Evolutionary conservation across 2,113 vertebrate genomes (phyloP), one percentile per base, ranked within the genome.

Genomic region (Myotis yumanensis): DNA sequence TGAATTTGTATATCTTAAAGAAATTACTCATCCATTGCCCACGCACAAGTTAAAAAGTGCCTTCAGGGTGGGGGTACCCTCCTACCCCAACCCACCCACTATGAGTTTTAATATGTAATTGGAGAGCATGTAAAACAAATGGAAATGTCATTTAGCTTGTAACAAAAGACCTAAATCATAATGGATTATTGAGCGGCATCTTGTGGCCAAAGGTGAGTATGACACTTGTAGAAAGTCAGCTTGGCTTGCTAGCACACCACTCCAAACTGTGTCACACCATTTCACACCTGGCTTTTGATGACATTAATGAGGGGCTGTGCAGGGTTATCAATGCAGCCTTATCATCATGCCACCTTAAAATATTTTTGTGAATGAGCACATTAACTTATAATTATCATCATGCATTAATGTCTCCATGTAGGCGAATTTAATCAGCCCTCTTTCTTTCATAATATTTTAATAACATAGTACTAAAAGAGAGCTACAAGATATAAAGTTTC

Each of bases 101-200:
- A 72, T 1, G 43, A 91, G 71, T 64, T 96, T 95, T 96, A 96
- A 73, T 96, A 96, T 97, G 81, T 96, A 97, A 92, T 86, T 95
- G 93, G 22, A 97, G 37, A 95, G 86, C 80, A 80, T 5, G 51
- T 75, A 86, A 96, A 97, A 93, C 84, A 96, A 97, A 97, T 85
- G 97, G 96, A 96, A 64, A 48, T n/a, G 46, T 85, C 96, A 95
- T 90, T 97, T 69, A 20, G 25, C 69, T 77, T 82, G 59, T 68
- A 96, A 97, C 95, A 97, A 97, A 95, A 95, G 90, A 43, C 18
- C 51, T 94, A 97, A 94, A 88, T 96, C 96, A 98, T 97, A 97
- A 94, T 89, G 98, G 96, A 98, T 98, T 98, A 46, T 96, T 88
- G 91, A 98, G 97, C 97, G 98, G 96, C 98, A 99, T 98, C 98